Evolutionary conservation across 1,140 invertebrate genomes (phyloP), one percentile per base, ranked within the genome.

Genomic region (Matsumurasca onukii): DNA sequence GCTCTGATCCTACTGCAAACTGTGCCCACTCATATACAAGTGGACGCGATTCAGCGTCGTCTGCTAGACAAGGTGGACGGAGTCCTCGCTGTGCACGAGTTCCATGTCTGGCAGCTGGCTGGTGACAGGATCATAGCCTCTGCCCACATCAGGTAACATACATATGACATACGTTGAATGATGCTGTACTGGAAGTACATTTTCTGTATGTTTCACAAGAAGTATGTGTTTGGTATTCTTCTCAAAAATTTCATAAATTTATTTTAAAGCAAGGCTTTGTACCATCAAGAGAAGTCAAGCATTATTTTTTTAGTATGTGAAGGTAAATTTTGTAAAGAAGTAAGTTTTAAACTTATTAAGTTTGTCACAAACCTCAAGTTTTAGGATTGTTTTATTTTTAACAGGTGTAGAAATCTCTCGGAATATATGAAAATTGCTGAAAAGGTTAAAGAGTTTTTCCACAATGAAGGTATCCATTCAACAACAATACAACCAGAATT

Each of bases 401-500:
- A 48, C 72, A 91, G 92, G 70, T 94, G 92, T 81, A 86, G 91
- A 72, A 94, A 94, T 80, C 79, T 95, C 62, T 91, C 90, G 0
- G 92, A 94, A 76, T 95, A 95, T 75, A 93, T 94, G 90, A 91
- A 92, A 79, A 93, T 95, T 71, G 93, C 93, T 0, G 93, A 95
- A 79, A 93, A 94, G 80, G 93, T 97, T 0, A 97, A 97, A 80
- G 92, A 96, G 79, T 96, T 96, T 82, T 96, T 97, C 78, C 92
- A 95, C 76, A 94, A 95, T 78, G 93, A 97, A 80, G 92, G 92
- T 22, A 94, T 95, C 73, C 90, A 92, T 78, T 95, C 92, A 2
- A 95, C 93, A 1, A 97, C 94, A 1, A 96, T 97, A 78, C 94
- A 97, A 77, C 94, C 94, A 0, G 94, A 97, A 84, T 96, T 97